Conservation (phyloP, 2,888 invertebrate species). For the Pterostichus niger region DNA sequence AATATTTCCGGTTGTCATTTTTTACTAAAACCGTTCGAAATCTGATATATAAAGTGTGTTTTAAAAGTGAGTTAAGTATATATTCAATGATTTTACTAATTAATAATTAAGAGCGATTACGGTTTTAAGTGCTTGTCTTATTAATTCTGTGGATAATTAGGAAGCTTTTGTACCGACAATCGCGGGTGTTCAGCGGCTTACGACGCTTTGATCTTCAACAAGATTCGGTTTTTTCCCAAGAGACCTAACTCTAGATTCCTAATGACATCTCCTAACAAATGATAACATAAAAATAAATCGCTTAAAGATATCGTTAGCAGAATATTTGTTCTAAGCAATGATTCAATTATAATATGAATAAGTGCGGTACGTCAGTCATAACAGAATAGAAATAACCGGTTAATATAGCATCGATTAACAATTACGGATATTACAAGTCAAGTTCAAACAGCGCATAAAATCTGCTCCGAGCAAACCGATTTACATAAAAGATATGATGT, state of each 20-base stretch:
- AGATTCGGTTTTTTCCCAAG: too few relatives aligned
- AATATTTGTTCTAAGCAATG: too few relatives aligned
- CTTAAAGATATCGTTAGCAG: too few relatives aligned
- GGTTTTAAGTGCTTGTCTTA: constrained; percentile 52
- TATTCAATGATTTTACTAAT: constrained; percentile 49
- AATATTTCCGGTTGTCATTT: too few relatives aligned
- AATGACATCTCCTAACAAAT: too few relatives aligned
- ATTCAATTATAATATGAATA: too few relatives aligned
- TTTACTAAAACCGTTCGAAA: too few relatives aligned
- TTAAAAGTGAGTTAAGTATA: not conserved
- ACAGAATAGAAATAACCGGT: not conserved
- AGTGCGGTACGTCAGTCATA: not conserved
- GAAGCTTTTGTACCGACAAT: constrained; percentile 32
- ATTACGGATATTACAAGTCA: constrained; percentile 11
- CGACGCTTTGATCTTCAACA: too few relatives aligned
- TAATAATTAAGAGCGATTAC: constrained; percentile 34
- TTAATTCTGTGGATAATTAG: constrained; percentile 46
- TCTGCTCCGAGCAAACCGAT: constrained; percentile 5
- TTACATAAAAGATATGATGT: constrained; percentile 18
- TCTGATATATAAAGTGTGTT: too few relatives aligned
- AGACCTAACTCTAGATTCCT: too few relatives aligned
- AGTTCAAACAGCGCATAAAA: constrained; percentile 38
- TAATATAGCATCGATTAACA: constrained; percentile 27
- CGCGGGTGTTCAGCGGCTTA: constrained; percentile 6
- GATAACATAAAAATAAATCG: too few relatives aligned